Base-by-base conservation (phyloP, 2,113 vertebrate genomes). In the Microtus montanus region DNA sequence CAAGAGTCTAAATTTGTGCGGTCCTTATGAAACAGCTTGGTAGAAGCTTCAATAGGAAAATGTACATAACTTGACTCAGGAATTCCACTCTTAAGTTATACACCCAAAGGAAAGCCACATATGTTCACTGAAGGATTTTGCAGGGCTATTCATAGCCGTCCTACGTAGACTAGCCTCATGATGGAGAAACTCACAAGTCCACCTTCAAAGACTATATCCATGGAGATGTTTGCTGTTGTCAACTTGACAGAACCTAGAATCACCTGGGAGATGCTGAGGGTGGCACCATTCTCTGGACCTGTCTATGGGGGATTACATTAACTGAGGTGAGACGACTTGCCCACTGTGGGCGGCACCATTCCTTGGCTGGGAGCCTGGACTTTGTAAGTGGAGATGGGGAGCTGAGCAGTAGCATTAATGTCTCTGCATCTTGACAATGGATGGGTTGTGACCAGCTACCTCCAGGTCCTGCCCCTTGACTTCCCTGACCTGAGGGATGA, bases 11-110 rank as follows among this genome's bases (percentile, higher is more conserved):
- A 82, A 90, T 68, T 92, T 88, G 49, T 87, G 87, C 5, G 52
- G 38, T n/a, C 28, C 68, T 92, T 87, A 44, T 78, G 84, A 95
- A 93, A 91, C 7, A 93, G 58, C 93, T 91, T 90, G 49, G 24
- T 38, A 87, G 44, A 47, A 80, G 61, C 58, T 61, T 22, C 49
- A 73, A 61, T 30, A 84, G 70, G 63, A 95, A 96, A 97, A 83
- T 87, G 74, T 54, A 70, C 47, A 64, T 77, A 92, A 64, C 2
- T 64, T 94, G 78, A 63, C 49, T 85, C 66, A 66, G 84, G 63
- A 94, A 94, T 92, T 93, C n/a, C 15, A 82, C 41, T 77, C 49
- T 93, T 85, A 66, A 35, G n/a, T 61, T 86, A 86, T 49, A 58
- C 33, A 68, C 19, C 54, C 70, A 58, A 68, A 7, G 33, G 38